These are phyloP conservation scores for Cairina moschata DNA, from an alignment of 2,113 vertebrate species.

Conservation along the genomic window DNA sequence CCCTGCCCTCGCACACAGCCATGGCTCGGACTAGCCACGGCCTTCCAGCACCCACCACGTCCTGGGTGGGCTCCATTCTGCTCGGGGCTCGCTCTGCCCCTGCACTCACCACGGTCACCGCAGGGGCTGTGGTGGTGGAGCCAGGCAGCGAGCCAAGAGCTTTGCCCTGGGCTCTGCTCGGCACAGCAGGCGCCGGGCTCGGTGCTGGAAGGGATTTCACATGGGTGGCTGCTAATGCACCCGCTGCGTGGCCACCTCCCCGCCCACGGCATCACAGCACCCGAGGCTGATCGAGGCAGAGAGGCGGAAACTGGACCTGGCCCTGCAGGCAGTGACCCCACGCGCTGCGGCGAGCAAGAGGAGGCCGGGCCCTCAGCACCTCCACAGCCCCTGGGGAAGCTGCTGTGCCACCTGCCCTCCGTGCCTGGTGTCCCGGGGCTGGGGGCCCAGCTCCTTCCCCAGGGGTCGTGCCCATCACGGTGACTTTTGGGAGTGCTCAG, in stretches of 20 bases:
- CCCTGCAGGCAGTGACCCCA: not conserved
- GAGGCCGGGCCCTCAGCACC: not conserved
- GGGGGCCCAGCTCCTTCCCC: not conserved
- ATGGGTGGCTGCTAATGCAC: not conserved
- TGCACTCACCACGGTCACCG: no score
- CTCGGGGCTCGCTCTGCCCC: not conserved
- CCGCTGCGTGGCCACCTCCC: not conserved
- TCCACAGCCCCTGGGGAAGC: not conserved
- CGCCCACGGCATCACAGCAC: fast-evolving
- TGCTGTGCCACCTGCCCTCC: not conserved
- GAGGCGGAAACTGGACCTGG: not conserved
- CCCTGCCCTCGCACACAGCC: not conserved
- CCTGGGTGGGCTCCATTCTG: not conserved
- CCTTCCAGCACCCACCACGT: not conserved
- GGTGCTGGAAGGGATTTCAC: not conserved
- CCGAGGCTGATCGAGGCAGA: not conserved
- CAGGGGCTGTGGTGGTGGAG: no score
- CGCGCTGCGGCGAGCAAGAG: not conserved
- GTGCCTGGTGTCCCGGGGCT: not conserved
- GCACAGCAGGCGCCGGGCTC: no score
- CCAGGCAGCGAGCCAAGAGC: no score
- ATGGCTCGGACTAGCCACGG: fast-evolving
- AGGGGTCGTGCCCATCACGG: fast-evolving
- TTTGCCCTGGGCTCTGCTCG: not conserved
- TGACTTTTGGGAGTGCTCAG: not conserved